These are phyloP conservation scores for Achroia grisella DNA, from an alignment of 1,140 invertebrate species.

Conservation along the genomic window DNA sequence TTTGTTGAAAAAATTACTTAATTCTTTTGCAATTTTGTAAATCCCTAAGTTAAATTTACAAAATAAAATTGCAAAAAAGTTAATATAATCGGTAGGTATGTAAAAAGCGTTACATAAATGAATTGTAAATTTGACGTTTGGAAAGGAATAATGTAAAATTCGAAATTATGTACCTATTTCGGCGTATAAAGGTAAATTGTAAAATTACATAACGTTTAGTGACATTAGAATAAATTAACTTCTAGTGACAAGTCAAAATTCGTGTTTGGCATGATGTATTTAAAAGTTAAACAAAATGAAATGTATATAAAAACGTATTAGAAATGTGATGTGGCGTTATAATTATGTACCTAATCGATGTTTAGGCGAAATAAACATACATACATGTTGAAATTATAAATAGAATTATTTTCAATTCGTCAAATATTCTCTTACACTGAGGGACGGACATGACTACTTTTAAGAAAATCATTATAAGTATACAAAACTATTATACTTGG, in stretches of 20 bases:
- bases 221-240: constrained; percentile 44
- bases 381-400: constrained; percentile 13
- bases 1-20: no score
- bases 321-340: constrained; percentile 50
- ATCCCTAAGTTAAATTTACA: no score
- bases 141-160: constrained; percentile 11
- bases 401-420: background rate
- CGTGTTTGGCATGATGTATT: constrained; percentile 43
- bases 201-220: constrained; percentile 53
- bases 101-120: constrained; percentile 5
- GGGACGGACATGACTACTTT: no score
- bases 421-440: no score
- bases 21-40: no score
- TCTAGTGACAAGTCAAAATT: constrained; percentile 56
- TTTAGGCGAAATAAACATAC: constrained; percentile 37
- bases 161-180: constrained; percentile 43
- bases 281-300: constrained; percentile 19
- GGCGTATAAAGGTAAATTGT: constrained; percentile 45
- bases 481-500: no score
- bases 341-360: constrained; percentile 48
- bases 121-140: constrained; percentile 35
- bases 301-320: constrained; percentile 54
- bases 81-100: background rate
- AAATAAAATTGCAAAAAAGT: no score
- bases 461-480: no score